These are phyloP conservation scores for Athene noctua DNA, from an alignment of 2,113 vertebrate species.

Conservation along the genomic window DNA sequence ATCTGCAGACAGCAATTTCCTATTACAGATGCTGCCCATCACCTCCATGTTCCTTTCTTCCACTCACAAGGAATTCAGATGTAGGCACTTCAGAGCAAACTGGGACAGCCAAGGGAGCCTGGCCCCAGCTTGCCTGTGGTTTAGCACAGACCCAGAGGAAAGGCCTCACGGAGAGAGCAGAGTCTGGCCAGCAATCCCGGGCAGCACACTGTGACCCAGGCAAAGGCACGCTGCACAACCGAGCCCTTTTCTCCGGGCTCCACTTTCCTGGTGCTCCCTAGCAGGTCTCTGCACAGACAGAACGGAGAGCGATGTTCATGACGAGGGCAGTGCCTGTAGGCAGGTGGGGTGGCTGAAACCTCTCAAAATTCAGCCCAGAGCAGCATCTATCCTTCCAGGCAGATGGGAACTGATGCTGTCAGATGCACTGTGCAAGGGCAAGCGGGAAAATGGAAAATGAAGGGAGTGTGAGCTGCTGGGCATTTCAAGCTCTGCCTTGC, in stretches of 20 bases:
- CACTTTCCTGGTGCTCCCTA: not conserved
- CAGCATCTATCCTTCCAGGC: not conserved
- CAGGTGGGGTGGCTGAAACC: not conserved
- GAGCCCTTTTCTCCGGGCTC: not conserved
- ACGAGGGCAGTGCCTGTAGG: accelerated
- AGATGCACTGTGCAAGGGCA: not conserved
- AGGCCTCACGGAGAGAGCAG: not conserved
- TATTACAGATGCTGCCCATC: slow-evolving; percentile 62
- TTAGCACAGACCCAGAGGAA: not conserved
- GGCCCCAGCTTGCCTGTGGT: not conserved
- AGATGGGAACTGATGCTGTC: not conserved
- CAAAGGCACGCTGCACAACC: accelerated
- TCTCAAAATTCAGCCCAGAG: not conserved
- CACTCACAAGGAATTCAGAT: slow-evolving; percentile 43
- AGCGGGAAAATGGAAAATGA: not conserved
- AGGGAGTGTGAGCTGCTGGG: not conserved
- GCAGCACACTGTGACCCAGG: not conserved
- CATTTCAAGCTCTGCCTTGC: not conserved
- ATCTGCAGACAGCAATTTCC: slow-evolving; percentile 65
- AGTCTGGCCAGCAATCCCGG: not conserved
- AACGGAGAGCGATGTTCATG: not conserved
- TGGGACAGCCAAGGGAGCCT: not conserved
- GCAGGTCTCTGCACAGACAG: not conserved
- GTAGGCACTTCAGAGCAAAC: slow-evolving; percentile 8
- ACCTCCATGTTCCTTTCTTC: slow-evolving; percentile 48